Percentiles rank a stretch among this genome's conserved stretches.
Evolutionary conservation across 1,140 invertebrate species (phyloP).

Genomic region (Drosophila auraria): DNA sequence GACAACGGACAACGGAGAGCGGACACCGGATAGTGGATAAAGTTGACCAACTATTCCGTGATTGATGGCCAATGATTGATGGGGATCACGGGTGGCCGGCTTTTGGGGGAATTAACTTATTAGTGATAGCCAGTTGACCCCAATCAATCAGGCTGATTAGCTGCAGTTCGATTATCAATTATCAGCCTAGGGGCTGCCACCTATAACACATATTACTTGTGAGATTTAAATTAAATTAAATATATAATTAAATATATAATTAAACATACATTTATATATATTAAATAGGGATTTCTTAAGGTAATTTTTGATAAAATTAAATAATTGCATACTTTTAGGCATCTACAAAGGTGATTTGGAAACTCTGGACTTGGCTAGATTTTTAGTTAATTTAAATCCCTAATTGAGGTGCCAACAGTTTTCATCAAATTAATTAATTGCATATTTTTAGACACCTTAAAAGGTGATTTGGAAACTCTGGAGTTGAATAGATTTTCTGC

Average conservation of each 20-base stretch:
- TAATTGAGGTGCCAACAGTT: too few relatives aligned
- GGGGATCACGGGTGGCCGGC: not conserved
- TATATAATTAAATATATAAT: not conserved
- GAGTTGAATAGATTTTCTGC: too few relatives aligned
- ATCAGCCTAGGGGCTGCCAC: not conserved
- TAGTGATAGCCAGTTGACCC: conserved; percentile 14
- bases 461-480: too few relatives aligned
- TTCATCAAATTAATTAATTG: too few relatives aligned
- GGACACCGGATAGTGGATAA: not conserved
- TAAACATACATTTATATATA: too few relatives aligned
- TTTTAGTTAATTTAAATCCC: too few relatives aligned
- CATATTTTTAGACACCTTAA: too few relatives aligned
- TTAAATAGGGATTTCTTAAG: too few relatives aligned
- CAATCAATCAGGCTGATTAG: conserved; percentile 26
- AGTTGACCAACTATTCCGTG: conserved; percentile 39
- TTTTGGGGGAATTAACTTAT: conserved; percentile 25
- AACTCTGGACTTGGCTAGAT: too few relatives aligned
- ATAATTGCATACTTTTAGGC: too few relatives aligned
- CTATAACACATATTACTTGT: not conserved
- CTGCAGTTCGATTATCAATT: not conserved
- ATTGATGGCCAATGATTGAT: conserved; percentile 53
- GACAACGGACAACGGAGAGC: not conserved
- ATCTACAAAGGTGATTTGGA: too few relatives aligned
- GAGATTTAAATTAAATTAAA: not conserved
- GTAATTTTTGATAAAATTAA: too few relatives aligned